Base-by-base conservation (phyloP, 2,888 invertebrate genomes). In the Andrena fulva region DNA sequence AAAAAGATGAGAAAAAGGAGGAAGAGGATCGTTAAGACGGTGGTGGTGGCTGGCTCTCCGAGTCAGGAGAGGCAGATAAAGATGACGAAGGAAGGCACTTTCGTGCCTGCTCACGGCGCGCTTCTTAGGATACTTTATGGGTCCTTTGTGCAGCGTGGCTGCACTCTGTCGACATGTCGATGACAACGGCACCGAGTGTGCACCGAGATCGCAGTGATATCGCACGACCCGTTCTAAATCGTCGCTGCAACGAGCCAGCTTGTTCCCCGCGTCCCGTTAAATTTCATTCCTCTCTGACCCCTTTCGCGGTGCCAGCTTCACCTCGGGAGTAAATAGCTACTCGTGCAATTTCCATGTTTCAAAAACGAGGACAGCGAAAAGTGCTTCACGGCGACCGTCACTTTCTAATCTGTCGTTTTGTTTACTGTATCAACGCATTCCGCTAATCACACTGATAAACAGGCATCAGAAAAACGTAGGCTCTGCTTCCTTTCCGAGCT, bases 61-160 rank as follows among this genome's bases (percentile, higher is more conserved):
- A 60, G 42, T 75, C 56, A 27, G 66, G 59, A 56, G 74, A 71
- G 84, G 74, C 64, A 74, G 87, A 87, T 85, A 84, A 80, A 81
- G 79, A 79, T 85, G 81, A 85, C 76, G 87, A 68, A 78, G 77
- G 82, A 86, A 75, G 85, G 80, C 72, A 86, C 80, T 88, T 71
- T 84, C 83, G 80, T 89, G 85, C 80, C 85, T 87, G 87, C 84
- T 90, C 86, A 80, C 79, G 56, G 80, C 77, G 85, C 79, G 73
- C 85, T 87, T 79, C 84, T 85, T 77, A 73, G 85, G 84, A 86
- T 88, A 86, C 88, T 89, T 89, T 89, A 89, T 86, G 67, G 82
- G 82, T 85, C 84, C 87, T 89, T 88, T 89, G 87, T 85, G 82
- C 82, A 75, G 81, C 76, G 82, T 27, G 67, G 79, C 79, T 81